Conservation (phyloP, 2,113 vertebrate genomes). For the Mustelus asterias region DNA sequence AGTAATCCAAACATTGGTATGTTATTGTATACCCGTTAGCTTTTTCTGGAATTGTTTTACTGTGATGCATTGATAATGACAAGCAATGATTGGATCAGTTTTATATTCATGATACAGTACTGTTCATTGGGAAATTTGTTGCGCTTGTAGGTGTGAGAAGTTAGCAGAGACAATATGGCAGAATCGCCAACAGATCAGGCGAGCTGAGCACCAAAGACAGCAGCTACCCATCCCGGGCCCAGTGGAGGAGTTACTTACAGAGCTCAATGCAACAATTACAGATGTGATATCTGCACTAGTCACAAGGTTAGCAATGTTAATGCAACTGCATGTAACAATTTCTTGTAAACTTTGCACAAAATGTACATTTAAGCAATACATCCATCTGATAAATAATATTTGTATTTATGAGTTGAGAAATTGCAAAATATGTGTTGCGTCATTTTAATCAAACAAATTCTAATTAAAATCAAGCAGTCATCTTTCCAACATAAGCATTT, state of each 20-base stretch:
- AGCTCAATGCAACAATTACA: slow-evolving; percentile 87
- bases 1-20: not conserved
- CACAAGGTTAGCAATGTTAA: slow-evolving; percentile 69
- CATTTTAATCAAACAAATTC: not conserved
- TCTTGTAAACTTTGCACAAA: not conserved
- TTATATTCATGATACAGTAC: not conserved
- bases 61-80: not conserved
- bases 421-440: not conserved
- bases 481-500: not conserved
- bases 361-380: not conserved
- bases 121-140: slow-evolving; percentile 6
- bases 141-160: slow-evolving; percentile 81
- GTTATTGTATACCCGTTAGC: not conserved
- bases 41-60: not conserved
- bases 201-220: slow-evolving; percentile 87
- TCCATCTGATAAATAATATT: not conserved
- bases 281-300: slow-evolving; percentile 95
- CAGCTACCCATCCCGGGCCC: slow-evolving; percentile 90
- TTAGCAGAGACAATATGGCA: slow-evolving; percentile 93
- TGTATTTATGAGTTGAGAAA: not conserved
- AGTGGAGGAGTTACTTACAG: slow-evolving; percentile 82
- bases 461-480: not conserved
- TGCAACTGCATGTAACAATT: not conserved
- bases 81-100: not conserved
- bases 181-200: slow-evolving; percentile 92